Base-by-base conservation (phyloP, 2,888 invertebrate genomes). In the Machimus atricapillus region DNA sequence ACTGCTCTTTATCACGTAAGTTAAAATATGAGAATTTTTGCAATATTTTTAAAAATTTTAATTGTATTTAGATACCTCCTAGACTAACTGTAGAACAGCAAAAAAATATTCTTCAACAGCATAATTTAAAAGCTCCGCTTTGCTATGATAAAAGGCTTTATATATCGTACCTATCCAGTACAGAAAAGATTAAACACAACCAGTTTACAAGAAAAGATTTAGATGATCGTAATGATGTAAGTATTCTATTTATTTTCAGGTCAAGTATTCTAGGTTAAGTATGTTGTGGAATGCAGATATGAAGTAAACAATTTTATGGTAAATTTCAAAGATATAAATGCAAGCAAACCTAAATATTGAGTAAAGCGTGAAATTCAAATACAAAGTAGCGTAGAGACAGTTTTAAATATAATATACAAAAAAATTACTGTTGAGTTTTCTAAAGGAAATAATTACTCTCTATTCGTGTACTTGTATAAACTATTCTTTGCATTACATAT, bases 1-100 rank as follows among this genome's bases (percentile, higher is more conserved):
- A 95, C 99, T 87, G 98, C 97, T 5, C 97, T 99, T 88, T 98
- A 97, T 93, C 97, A 97, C 91, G 94, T 98, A 86, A 97, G 97
- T 34, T 37, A 66, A 40, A 40, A 66, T 23, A 66, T 58, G 43
- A 12, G 3, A 43, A 9, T 19, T 19, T 0, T 23, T 8, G 12
- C 9, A 27, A 66, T 34, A 43, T 46, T 16, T 2, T 31, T 23
- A 23, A 19, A 78, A 43, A 43, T 6, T 14, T 23, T 58, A 56
- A 27, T 76, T 14, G 23, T 66, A 76, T 86, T 87, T 37, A 91
- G 91, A 91, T 93, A 43, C 93, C 93, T 40, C 92, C 93, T 8
- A 93, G 92, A 89, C 89, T 93, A 0, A 90, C 90, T 73, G 89
- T 90, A 12, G 91, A 91, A n/a, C 91, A 91, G 85, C 92, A 92